Percentiles rank a stretch among this genome's conserved stretches.
These are phyloP conservation scores for Plutella xylostella DNA, from an alignment of 2,888 invertebrate species.

Conservation along the genomic window DNA sequence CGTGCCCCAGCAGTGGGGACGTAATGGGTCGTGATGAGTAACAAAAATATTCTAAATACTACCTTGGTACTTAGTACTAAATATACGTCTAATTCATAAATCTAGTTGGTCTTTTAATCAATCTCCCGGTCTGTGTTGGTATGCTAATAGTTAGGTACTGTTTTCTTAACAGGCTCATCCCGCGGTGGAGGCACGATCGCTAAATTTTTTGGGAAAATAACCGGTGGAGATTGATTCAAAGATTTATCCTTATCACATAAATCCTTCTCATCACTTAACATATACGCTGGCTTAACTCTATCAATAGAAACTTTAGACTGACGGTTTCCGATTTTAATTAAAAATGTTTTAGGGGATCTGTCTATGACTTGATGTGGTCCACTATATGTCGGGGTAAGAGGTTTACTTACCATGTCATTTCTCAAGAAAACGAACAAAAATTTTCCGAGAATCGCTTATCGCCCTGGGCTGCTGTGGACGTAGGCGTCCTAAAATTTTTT, in stretches of 20 bases:
- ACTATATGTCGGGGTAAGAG: conserved; percentile 20
- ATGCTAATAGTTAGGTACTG: neutral
- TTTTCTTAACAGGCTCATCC: neutral
- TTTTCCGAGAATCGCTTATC: neutral
- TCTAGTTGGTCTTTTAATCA: neutral
- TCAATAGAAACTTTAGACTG: conserved; percentile 16
- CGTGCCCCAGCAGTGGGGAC: too few relatives aligned
- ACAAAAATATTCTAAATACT: too few relatives aligned
- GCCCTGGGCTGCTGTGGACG: neutral
- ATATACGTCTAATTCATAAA: too few relatives aligned
- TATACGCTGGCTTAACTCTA: conserved; percentile 20
- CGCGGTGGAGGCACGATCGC: neutral
- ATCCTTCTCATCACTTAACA: neutral
- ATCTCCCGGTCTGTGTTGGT: neutral
- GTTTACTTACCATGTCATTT: conserved; percentile 18
- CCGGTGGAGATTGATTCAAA: too few relatives aligned
- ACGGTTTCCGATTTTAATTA: conserved; percentile 10
- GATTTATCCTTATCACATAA: neutral
- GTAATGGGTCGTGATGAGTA: too few relatives aligned
- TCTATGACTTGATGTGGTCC: conserved; percentile 16
- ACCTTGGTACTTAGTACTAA: too few relatives aligned
- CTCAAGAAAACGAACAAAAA: conserved; percentile 20
- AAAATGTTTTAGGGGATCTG: conserved; percentile 14
- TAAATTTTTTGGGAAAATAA: too few relatives aligned
- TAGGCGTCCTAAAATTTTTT: conserved; percentile 7